Evolutionary conservation across 2,888 invertebrate species (phyloP).

Genomic region (Micropterix aruncella): DNA sequence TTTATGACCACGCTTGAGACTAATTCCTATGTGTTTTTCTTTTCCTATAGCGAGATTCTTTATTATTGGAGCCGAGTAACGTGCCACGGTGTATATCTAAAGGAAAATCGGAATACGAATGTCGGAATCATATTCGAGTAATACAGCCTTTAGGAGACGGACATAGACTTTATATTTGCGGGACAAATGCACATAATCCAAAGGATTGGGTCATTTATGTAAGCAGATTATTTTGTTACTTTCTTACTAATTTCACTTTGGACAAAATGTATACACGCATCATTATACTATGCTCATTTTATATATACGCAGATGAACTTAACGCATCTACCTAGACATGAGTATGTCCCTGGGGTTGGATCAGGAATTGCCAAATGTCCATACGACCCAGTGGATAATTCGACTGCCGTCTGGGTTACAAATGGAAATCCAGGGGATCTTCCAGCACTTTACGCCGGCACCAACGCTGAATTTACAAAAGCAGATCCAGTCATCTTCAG

Average conservation of each 20-base stretch:
- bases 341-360: slow-evolving; percentile 50
- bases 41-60: slow-evolving; percentile 34
- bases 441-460: slow-evolving; percentile 55
- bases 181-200: slow-evolving; percentile 49
- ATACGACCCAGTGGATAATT: slow-evolving; percentile 59
- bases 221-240: slow-evolving; percentile 18
- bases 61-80: slow-evolving; percentile 43
- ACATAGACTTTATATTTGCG: slow-evolving; percentile 44
- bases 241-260: neutral
- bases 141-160: slow-evolving; percentile 50
- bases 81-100: slow-evolving; percentile 46
- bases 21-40: slow-evolving; percentile 3
- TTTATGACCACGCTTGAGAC: too few relatives aligned
- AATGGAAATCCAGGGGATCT: slow-evolving; percentile 50
- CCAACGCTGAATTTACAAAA: slow-evolving; percentile 57
- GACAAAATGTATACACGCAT: neutral
- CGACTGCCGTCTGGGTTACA: slow-evolving; percentile 59
- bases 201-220: slow-evolving; percentile 50
- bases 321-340: slow-evolving; percentile 41
- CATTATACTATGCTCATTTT: too few relatives aligned
- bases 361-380: slow-evolving; percentile 57
- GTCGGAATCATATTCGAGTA: slow-evolving; percentile 47
- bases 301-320: slow-evolving; percentile 35
- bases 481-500: slow-evolving; percentile 61
- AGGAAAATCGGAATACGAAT: slow-evolving; percentile 51